phyloP scores from a whole-genome alignment of 2,797 vertebrate genomes.

The Taenioides sp. region DNA sequence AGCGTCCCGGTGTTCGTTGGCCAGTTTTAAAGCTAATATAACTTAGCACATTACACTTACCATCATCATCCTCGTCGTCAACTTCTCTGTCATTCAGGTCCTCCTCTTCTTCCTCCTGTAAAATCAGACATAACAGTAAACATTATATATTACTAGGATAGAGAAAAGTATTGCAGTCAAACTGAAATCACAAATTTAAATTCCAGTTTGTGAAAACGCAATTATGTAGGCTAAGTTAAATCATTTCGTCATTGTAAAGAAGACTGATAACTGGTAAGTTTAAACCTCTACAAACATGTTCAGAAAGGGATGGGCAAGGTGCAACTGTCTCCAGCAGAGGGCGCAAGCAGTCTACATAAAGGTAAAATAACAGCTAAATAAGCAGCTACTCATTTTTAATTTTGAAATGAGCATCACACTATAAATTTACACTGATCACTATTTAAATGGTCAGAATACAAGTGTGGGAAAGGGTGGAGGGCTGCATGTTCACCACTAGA shows the following conservation, averaged over 20 bases:
- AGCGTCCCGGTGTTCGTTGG: too few species aligned
- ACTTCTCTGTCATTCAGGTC: constrained; percentile 89
- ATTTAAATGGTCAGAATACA: neutral
- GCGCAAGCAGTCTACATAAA: neutral
- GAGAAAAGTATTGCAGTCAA: too few species aligned
- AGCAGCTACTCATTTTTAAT: neutral
- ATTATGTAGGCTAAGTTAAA: too few species aligned
- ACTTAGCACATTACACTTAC: constrained; percentile 61
- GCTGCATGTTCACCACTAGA: neutral
- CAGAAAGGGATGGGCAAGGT: too few species aligned
- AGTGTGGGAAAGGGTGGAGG: neutral
- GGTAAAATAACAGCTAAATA: too few species aligned
- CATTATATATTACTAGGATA: too few species aligned
- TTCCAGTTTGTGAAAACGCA: too few species aligned
- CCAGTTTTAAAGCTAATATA: too few species aligned
- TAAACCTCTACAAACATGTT: too few species aligned
- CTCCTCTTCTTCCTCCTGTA: constrained; percentile 91
- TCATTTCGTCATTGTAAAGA: too few species aligned
- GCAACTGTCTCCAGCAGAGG: neutral
- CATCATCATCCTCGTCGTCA: constrained; percentile 88
- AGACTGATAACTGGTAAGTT: too few species aligned
- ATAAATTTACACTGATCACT: neutral
- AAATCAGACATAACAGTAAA: neutral
- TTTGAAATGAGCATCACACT: neutral
- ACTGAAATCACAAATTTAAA: too few species aligned